Base-by-base conservation (phyloP, 2,888 invertebrate species). In the Eretmocerus hayati region DNA sequence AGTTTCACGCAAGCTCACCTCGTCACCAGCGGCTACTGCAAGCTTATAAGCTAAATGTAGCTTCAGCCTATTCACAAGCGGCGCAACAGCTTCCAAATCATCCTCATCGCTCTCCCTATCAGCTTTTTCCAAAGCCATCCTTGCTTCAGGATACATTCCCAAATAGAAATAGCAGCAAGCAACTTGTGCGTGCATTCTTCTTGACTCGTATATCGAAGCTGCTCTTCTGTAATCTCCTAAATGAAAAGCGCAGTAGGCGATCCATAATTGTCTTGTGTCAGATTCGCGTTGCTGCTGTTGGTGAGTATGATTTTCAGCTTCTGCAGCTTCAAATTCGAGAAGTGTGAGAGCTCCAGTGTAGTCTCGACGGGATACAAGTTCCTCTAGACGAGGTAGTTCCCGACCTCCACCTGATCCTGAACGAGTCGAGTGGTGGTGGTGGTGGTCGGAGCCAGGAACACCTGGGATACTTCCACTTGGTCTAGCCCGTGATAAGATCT, bases 161-260 rank as follows among this genome's bases (percentile, higher is more conserved):
- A 97, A 76, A 67, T 92, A 95, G 71, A 97, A 97, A 72, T 90
- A 90, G 69, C 94, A 94, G 57, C 96, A 95, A 3, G 92, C 94
- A 2, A 54, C 32, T 2, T 49, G 49, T 1, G 11, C 21, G 4
- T 47, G 77, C 67, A 56, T 80, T 1, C 18, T 15, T 6, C 48
- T 40, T 0, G 47, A 16, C n/a, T 44, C 41, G 67, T 88, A 90
- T 42, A 85, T 51, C 0, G 51, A 58, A 0, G 61, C 57, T 0
- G 71, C 70, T 60, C 83, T 81, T 61, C 86, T 85, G 73, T 94
- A 95, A 67, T 97, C 93, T 3, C 94, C 96, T 52, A 94, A 77
- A 72, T 97, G 96, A 73, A 96, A 99, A 62, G 87, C 85, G 71
- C 95, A 94, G 74, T 93, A 96, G 0, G 90, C 96, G 53, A 90